Evolutionary conservation across 1,140 invertebrate species (phyloP).

Genomic region (Drosophila obscura): DNA sequence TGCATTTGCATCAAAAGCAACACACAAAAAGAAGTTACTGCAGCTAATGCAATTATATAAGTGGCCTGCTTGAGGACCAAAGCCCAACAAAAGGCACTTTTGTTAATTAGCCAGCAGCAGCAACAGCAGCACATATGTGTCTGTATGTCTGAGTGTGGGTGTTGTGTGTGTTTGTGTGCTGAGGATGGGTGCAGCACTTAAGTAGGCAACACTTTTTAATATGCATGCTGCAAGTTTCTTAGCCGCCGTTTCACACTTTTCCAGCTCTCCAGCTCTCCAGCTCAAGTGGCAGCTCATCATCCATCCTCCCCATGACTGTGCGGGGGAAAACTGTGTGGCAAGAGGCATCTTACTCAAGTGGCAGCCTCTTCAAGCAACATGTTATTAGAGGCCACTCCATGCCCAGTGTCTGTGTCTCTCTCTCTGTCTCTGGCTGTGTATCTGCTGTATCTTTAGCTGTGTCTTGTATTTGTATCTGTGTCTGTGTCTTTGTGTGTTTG

Average conservation of each 20-base stretch:
- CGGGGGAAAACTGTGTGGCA: no score
- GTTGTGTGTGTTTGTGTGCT: background rate
- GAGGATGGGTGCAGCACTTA: constrained; percentile 33
- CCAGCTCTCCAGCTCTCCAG: constrained; percentile 18
- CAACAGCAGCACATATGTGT: no score
- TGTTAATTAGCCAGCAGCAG: constrained; percentile 69
- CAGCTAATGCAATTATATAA: constrained; percentile 81
- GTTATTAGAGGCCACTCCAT: constrained; percentile 51
- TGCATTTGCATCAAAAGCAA: constrained; percentile 54
- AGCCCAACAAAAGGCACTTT: constrained; percentile 67
- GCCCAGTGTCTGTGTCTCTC: constrained; percentile 17
- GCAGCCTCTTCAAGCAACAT: constrained; percentile 56
- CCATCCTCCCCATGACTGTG: background rate
- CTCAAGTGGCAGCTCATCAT: constrained; percentile 45
- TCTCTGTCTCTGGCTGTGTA: constrained; percentile 12
- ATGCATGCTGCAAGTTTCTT: constrained; percentile 47
- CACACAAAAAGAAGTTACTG: constrained; percentile 55
- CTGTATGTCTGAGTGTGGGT: background rate
- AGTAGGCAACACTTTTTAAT: constrained; percentile 62
- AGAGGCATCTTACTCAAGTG: constrained; percentile 52
- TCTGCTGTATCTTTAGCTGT: constrained; percentile 13
- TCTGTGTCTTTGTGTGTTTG: background rate
- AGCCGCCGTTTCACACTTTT: constrained; percentile 53
- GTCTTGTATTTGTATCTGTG: background rate
- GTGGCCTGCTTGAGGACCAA: constrained; percentile 63